Evolutionary conservation across 1,140 invertebrate species (phyloP).

Genomic region (Ceratoteleas bidentatus): DNA sequence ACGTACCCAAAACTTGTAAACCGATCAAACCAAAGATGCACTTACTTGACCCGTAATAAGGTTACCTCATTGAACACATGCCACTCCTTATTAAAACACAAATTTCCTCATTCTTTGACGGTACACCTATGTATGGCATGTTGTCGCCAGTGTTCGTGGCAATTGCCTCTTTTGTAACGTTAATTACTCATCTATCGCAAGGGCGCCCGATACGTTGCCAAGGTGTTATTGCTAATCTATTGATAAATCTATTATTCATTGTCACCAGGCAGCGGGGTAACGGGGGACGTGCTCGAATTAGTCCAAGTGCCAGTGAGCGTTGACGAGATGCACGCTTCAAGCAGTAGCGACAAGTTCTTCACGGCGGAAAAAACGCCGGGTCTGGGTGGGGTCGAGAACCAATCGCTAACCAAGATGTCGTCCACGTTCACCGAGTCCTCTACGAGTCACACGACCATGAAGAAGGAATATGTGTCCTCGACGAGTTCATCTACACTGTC

Average conservation of each 20-base stretch:
- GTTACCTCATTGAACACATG: too few relatives aligned
- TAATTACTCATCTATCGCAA: slow-evolving; percentile 38
- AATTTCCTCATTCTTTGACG: too few relatives aligned
- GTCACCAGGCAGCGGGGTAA: slow-evolving; percentile 68
- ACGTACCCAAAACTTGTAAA: too few relatives aligned
- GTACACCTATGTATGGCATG: too few relatives aligned
- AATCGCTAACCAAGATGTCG: slow-evolving; percentile 77
- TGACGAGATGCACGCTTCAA: slow-evolving; percentile 77
- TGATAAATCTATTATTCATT: slow-evolving; percentile 76
- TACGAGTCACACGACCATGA: slow-evolving; percentile 74
- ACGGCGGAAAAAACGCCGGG: slow-evolving; percentile 72
- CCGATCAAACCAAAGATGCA: too few relatives aligned
- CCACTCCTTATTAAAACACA: too few relatives aligned
- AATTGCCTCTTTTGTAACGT: slow-evolving; percentile 1
- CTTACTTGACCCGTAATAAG: too few relatives aligned
- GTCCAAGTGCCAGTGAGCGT: slow-evolving; percentile 65
- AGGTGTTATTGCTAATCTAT: slow-evolving; percentile 69
- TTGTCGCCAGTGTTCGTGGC: too few relatives aligned
- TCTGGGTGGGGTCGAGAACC: slow-evolving; percentile 67
- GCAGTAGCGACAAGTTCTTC: slow-evolving; percentile 78
- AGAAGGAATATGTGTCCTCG: slow-evolving; percentile 77
- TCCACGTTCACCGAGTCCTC: slow-evolving; percentile 78
- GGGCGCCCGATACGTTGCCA: slow-evolving; percentile 46
- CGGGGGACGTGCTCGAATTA: slow-evolving; percentile 66
- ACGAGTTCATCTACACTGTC: slow-evolving; percentile 72